Evolutionary conservation across 2,888 invertebrate genomes (phyloP), one percentile per base, ranked within the genome.

Genomic region (Omphaloscelis lunosa): DNA sequence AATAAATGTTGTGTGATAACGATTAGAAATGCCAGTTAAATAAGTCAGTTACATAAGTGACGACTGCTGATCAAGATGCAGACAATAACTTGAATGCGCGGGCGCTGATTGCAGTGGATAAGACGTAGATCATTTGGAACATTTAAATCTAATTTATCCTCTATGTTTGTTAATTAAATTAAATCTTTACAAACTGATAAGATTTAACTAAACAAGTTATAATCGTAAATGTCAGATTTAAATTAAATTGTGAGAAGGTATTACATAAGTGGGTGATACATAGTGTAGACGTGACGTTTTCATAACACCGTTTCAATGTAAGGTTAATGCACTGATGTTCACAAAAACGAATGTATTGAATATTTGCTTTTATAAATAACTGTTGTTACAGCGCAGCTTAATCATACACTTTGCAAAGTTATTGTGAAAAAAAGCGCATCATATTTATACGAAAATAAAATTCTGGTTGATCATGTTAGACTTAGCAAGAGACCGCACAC

Each of bases 11-110:
- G 73, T 83, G 73, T 77, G 83, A 83, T 83, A 82, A 87, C 75
- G 79, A 85, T 83, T 83, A 85, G 72, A 89, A 85, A 83, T 80
- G 69, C 72, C 73, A 83, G 70, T 81, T 70, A 74, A 81, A 80
- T 80, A 79, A 82, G 59, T 72, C 51, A 39, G 79, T 90, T 90
- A 88, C 76, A 79, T 86, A 89, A 89, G 82, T 81, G 80, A 80
- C 66, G 80, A 83, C 78, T 61, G 39, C 61, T 51, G 83, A 79
- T 82, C 83, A 76, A 77, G 72, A 79, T 66, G 77, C 79, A 77
- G 85, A 90, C 88, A 85, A 86, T 78, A 84, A 81, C 75, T 67
- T 72, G 72, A 77, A 79, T 77, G 79, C 83, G 77, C 82, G 76
- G 63, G 71, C 84, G 82, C 81, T 70, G 85, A 89, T 90, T 75